Evolutionary conservation across 2,888 invertebrate species (phyloP), one percentile per base, ranked within the genome.

Genomic region (Nymphalis c-album): DNA sequence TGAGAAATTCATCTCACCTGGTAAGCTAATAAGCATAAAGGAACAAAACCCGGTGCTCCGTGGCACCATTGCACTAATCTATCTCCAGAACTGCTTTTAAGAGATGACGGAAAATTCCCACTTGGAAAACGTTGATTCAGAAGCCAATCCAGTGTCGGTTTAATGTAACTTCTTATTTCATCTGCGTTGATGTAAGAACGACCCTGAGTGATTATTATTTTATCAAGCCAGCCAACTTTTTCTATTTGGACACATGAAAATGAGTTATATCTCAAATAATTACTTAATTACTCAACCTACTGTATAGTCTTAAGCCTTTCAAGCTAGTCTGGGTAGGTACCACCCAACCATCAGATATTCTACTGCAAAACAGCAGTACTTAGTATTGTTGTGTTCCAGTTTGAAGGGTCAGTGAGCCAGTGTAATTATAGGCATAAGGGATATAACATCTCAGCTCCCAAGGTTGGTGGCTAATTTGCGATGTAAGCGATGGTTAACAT

Each of bases 21-120:
- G 79, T 94, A 92, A 53, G 96, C 96, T 74, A 94, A 86, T 72
- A 93, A 85, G 75, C 95, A 96, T 75, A 96, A 87, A 75, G 95
- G 94, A 17, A 96, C 93, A 89, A 96, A 96, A 50, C 97, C 97
- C 20, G 98, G 97, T 26, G 97, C 97, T n/a, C 98, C 98, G 83
- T 98, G 98, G 87, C 98, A 98, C 98, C 98, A 98, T 78, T 98
- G 98, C 22, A 98, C 95, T 71, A 97, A 93, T 84, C 94, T 94
- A 83, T 98, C 98, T 45, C 93, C 88, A 45, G 93, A 88, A 57
- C 86, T 87, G 72, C 94, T 95, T 35, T 94, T 95, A 40, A 96
- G 75, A 0, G 97, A 97, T 0, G 97, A 97, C 1, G 96, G 96
- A 81, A 95, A 96, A 87, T 96, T 96, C 2, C 95, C 95, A 75